Percentiles rank a stretch among this genome's conserved stretches.
phyloP scores from a whole-genome alignment of 2,113 vertebrate species.

The Mus musculus region DNA sequence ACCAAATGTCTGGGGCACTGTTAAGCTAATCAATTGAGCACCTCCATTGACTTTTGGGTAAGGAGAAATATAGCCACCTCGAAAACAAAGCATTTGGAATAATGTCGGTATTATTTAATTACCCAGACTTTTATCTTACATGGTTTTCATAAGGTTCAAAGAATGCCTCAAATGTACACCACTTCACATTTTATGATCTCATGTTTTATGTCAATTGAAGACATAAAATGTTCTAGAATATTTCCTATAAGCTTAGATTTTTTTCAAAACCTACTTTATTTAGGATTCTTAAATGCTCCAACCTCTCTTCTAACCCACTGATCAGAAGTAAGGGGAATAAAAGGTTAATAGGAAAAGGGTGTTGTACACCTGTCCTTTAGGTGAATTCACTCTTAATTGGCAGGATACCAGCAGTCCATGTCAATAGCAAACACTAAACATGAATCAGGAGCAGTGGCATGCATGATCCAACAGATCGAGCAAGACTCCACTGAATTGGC shows the following conservation, averaged over 20 bases:
- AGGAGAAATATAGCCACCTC: not conserved
- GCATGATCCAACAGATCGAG: no score
- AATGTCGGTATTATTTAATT: not conserved
- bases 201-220: not conserved
- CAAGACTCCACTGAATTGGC: no score
- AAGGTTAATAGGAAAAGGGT: no score
- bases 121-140: conserved; percentile 25
- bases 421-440: no score
- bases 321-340: no score
- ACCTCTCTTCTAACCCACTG: no score
- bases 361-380: no score
- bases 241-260: not conserved
- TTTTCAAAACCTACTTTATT: no score
- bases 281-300: no score
- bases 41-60: not conserved
- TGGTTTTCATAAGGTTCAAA: conserved; percentile 68
- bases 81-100: not conserved
- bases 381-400: no score
- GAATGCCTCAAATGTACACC: conserved; percentile 47
- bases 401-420: no score
- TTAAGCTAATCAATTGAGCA: not conserved
- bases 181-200: not conserved
- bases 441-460: no score
- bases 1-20: not conserved
- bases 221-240: not conserved